Conservation (phyloP, 2,888 invertebrate genomes). For the Tachina fera region DNA sequence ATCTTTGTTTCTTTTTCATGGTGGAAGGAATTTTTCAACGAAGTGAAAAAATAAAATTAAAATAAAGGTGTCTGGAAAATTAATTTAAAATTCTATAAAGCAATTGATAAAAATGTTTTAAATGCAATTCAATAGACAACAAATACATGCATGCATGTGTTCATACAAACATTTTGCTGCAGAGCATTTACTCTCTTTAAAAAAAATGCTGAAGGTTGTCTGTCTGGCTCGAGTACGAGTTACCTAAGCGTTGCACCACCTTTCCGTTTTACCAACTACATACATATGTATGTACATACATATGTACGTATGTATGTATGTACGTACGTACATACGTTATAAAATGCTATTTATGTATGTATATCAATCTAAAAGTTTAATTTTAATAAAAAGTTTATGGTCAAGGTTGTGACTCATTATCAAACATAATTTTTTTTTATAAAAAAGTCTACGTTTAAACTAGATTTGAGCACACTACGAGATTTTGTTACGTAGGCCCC, state of each 20-base stretch:
- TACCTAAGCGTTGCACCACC: neutral
- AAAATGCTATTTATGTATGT: too few relatives aligned
- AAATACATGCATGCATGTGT: neutral
- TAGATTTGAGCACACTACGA: neutral
- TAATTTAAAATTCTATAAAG: conserved; percentile 69
- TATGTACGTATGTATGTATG: neutral
- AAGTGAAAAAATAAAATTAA: conserved; percentile 21
- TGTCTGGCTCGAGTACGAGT: neutral
- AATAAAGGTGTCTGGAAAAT: conserved; percentile 70
- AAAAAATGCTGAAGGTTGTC: neutral
- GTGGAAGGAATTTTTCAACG: conserved; percentile 57
- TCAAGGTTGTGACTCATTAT: conserved; percentile 59
- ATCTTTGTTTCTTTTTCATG: conserved; percentile 2
- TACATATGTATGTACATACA: neutral
- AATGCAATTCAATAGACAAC: conserved; percentile 17
- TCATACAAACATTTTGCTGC: neutral
- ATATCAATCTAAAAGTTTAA: conserved; percentile 26
- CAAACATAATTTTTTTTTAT: neutral
- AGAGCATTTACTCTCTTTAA: neutral
- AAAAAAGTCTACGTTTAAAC: neutral
- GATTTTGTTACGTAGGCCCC: conserved; percentile 7
- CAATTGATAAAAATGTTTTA: conserved; percentile 44
- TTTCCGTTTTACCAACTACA: neutral
- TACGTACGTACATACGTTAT: neutral
- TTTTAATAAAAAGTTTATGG: conserved; percentile 59